Base-by-base conservation (phyloP, 92 coral and sea anemone species). In the Actinostola sp. region DNA sequence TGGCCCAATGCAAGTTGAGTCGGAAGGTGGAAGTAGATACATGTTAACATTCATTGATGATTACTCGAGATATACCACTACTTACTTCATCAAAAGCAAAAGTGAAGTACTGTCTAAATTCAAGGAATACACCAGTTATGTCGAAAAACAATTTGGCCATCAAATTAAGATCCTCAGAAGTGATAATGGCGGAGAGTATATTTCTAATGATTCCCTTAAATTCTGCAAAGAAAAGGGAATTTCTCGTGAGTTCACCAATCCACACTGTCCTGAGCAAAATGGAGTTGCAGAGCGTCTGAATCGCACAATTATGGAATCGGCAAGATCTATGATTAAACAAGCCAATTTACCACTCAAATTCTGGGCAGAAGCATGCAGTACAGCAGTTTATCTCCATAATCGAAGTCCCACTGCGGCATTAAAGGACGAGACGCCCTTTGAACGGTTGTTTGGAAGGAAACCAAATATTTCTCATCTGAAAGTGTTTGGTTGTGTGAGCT, bases 291-390 rank as follows among this genome's bases (percentile, higher is more conserved):
- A 76, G 54, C 50, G 72, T 43, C 66, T 77, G 81, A 88, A 80
- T 63, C 89, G 69, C 72, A 81, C 89, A 1, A 36, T 76, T 0
- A 68, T 88, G 67, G 89, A 84, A 78, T 70, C 84, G 75, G 87
- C 89, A 34, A 84, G 85, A 72, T 78, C 85, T n/a, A 78, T 84
- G 85, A 58, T 78, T 76, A 74, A 58, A 74, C n/a, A 89, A 41
- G 87, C 84, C 21, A 64, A 63, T 19, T 39, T 87, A 27, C 84
- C 88, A 2, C 76, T 75, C 44, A 48, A 52, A 43, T 83, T 72
- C 48, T 83, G 89, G 92, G 88, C 89, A 35, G 89, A 79, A 83
- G 80, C 88, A n/a, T 83, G 86, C 60, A 83, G 66, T 32, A 61
- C 73, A 60, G 92, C 89, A 65, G 77, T 74, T 36, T 88, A 83